These are phyloP conservation scores for Pleuronectes platessa DNA, from an alignment of 2,113 vertebrate species.

Conservation along the genomic window DNA sequence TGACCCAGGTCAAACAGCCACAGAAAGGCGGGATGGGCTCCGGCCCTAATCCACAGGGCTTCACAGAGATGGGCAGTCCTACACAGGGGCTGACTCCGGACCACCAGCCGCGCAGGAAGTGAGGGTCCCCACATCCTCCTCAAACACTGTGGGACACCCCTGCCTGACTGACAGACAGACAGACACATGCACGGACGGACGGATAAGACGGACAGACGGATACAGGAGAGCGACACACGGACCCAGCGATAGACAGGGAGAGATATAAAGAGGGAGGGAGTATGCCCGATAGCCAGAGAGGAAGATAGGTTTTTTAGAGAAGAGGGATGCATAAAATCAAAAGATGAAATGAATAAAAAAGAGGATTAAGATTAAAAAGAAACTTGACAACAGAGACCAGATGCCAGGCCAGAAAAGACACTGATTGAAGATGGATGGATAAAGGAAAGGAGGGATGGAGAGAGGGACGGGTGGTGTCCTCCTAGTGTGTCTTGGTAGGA, in stretches of 20 bases:
- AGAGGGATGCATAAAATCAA: conserved; percentile 46
- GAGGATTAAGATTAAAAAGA: conserved; percentile 51
- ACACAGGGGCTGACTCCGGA: conserved; percentile 77
- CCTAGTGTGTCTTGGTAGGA: conserved; percentile 35
- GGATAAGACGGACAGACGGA: conserved; percentile 67
- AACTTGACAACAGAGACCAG: conserved; percentile 80
- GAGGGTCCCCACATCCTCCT: conserved; percentile 70
- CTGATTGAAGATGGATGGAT: conserved; percentile 79
- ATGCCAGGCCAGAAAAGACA: conserved; percentile 80
- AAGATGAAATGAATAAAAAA: conserved; percentile 65
- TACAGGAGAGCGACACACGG: conserved; percentile 76
- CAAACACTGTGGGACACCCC: conserved; percentile 7
- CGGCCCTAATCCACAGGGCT: conserved; percentile 72
- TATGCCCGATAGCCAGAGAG: conserved; percentile 61
- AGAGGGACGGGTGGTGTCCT: conserved; percentile 32
- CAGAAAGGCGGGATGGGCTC: conserved; percentile 90
- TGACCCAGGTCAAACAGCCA: conserved; percentile 93
- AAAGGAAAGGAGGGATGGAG: conserved; percentile 52
- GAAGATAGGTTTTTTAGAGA: conserved; percentile 49
- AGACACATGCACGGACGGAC: conserved; percentile 58
- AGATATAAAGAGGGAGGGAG: conserved; percentile 67
- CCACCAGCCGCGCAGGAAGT: conserved; percentile 85
- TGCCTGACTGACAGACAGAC: conserved; percentile 68
- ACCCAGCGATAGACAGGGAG: conserved; percentile 81
- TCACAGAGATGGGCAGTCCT: conserved; percentile 74